Evolutionary conservation across 2,888 invertebrate species (phyloP).

Genomic region (Polydrusus pterygomalis): DNA sequence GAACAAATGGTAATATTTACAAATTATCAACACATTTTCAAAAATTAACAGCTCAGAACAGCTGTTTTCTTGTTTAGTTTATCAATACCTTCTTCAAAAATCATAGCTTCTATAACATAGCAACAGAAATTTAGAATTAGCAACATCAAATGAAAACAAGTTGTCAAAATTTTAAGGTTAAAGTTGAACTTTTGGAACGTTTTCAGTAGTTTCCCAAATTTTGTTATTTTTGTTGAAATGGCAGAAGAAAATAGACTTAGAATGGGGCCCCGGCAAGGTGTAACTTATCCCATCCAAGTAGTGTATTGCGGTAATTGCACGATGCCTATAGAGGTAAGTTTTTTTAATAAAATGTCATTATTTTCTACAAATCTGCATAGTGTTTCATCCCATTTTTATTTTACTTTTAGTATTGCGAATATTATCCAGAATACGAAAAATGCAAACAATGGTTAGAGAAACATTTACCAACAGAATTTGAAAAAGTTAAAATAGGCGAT

Average conservation of each 20-base stretch:
- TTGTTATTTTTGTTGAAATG: constrained; percentile 31
- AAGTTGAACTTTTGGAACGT: background rate
- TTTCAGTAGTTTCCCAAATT: background rate
- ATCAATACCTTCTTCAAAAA: background rate
- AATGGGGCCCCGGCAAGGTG: constrained; percentile 74
- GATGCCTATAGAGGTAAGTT: constrained; percentile 90
- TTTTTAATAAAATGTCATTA: background rate
- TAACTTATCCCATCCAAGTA: constrained; percentile 88
- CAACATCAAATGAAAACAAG: background rate
- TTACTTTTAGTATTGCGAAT: constrained; percentile 91
- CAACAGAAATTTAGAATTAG: background rate
- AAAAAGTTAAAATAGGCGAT: constrained; percentile 86
- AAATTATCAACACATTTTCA: background rate
- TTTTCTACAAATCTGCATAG: background rate
- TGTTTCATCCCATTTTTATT: constrained; percentile 14
- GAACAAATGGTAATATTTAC: no score
- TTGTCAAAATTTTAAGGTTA: constrained; percentile 14
- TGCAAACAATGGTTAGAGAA: constrained; percentile 98
- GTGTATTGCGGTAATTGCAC: constrained; percentile 95
- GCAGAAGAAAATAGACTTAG: constrained; percentile 71
- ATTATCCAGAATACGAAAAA: constrained; percentile 97
- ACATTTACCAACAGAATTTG: constrained; percentile 94
- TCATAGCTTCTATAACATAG: background rate
- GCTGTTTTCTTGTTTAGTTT: background rate
- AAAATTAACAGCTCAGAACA: background rate